Evolutionary conservation across 2,797 vertebrate species (phyloP), one percentile per base, ranked within the genome.

Genomic region (Smutsia gigantea): DNA sequence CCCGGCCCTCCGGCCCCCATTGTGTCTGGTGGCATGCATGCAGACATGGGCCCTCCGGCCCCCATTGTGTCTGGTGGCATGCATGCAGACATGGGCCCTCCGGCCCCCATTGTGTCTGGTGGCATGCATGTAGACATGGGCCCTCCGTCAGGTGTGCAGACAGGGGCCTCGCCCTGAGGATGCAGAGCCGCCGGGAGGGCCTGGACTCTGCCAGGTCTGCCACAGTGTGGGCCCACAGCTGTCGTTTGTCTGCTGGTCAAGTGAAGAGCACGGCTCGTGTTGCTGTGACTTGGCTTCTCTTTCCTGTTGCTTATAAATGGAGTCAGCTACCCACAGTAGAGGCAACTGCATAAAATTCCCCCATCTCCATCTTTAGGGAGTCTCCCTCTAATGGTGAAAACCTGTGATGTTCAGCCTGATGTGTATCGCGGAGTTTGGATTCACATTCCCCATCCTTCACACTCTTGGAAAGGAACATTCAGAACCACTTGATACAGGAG

Each of bases 21-120:
- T 0, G 0, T 18, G 13, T 3, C 23, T 0, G 4, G 27, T 15
- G 31, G 11, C 71, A 4, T 27, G 21, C 19, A 0, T 1, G 31
- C 27, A 55, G 23, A 61, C 0, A 0, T 13, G 0, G 2, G 5
- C 12, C 46, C 3, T 23, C 59, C 4, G 12, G 46, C 34, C 69
- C 25, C 23, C 0, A 1, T 10, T 0, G 0, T 18, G 13, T 3
- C 23, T 0, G 4, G 27, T 15, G 31, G 11, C 71, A 4, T 27
- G 21, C 19, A 0, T 1, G 31, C 27, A 55, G 23, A 61, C 0
- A 0, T 13, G 1, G 2, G 1, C 2, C 14, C 42, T 13, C 31
- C 7, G 1, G 2, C 34, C 69, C 25, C 23, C 0, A 1, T 10
- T 0, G 0, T 18, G 13, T 3, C 23, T 0, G 4, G 27, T 15